phyloP scores from a whole-genome alignment of 2,888 invertebrate species.

The Stenurella melanura region DNA sequence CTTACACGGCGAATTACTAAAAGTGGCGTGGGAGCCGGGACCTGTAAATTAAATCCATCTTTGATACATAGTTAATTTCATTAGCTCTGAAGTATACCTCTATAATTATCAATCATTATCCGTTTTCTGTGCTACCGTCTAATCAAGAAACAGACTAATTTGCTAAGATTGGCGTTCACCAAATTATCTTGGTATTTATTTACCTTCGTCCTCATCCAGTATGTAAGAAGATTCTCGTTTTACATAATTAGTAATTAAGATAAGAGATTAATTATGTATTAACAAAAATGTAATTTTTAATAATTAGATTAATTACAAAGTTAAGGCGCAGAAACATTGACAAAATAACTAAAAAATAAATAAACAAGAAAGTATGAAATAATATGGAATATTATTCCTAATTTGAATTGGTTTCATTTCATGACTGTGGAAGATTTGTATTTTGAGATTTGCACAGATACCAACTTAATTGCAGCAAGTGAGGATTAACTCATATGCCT shows the following conservation, averaged over 20 bases:
- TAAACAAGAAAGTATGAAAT: too few relatives aligned
- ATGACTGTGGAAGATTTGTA: too few relatives aligned
- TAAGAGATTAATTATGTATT: not conserved
- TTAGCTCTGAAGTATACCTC: not conserved
- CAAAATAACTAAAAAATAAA: too few relatives aligned
- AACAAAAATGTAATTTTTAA: too few relatives aligned
- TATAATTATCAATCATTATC: not conserved
- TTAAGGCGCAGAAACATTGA: too few relatives aligned
- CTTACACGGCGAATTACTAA: not conserved
- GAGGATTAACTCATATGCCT: too few relatives aligned
- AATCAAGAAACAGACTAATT: not conserved
- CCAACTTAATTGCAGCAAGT: too few relatives aligned
- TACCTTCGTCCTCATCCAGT: not conserved
- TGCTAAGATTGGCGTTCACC: not conserved
- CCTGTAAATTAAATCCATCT: not conserved
- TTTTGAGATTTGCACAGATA: too few relatives aligned
- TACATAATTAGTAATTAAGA: not conserved
- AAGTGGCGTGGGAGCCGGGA: not conserved
- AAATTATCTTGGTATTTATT: not conserved
- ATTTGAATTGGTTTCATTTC: too few relatives aligned
- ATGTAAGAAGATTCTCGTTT: not conserved
- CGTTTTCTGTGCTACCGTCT: not conserved
- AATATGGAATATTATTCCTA: too few relatives aligned
- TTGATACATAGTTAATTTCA: not conserved
- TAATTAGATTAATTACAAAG: too few relatives aligned